Evolutionary conservation across 2,797 vertebrate species (phyloP).

Genomic region (Chaunax sp.): DNA sequence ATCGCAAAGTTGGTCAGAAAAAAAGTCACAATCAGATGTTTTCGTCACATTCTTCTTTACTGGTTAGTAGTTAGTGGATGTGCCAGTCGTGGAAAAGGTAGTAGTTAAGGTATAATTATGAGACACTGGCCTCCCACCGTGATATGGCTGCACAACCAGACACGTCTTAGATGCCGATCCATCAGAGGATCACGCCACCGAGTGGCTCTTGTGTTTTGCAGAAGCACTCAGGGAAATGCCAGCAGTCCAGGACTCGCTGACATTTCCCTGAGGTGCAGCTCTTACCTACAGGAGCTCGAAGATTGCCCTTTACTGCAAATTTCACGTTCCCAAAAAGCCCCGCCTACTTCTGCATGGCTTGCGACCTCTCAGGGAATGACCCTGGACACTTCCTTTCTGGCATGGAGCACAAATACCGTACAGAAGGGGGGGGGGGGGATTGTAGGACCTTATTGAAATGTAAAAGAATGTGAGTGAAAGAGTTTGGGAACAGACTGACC

Average conservation of each 20-base stretch:
- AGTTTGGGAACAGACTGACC: conserved; percentile 60
- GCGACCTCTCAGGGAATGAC: conserved; percentile 43
- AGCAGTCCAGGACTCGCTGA: conserved; percentile 35
- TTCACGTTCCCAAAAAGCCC: conserved; percentile 20
- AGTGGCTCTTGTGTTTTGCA: conserved; percentile 33
- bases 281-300: conserved; percentile 29
- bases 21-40: too few relatives aligned
- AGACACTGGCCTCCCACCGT: conserved; percentile 25
- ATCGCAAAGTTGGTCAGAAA: too few relatives aligned
- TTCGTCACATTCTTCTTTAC: too few relatives aligned
- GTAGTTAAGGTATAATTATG: conserved; percentile 9
- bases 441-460: conserved; percentile 31
- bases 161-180: conserved; percentile 16
- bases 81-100: too few relatives aligned
- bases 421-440: conserved; percentile 42
- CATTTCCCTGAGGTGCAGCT: conserved; percentile 50
- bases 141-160: too few relatives aligned
- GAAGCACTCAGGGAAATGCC: conserved; percentile 41
- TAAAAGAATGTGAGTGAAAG: conserved; percentile 51
- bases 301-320: conserved; percentile 15
- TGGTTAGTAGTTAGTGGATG: too few relatives aligned
- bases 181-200: conserved; percentile 29
- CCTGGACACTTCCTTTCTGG: conserved; percentile 54
- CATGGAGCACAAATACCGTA: conserved; percentile 4
- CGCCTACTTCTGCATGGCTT: conserved; percentile 12